These are phyloP conservation scores for Zaprionus gabonicus DNA, from an alignment of 1,140 invertebrate genomes.

Conservation along the genomic window DNA sequence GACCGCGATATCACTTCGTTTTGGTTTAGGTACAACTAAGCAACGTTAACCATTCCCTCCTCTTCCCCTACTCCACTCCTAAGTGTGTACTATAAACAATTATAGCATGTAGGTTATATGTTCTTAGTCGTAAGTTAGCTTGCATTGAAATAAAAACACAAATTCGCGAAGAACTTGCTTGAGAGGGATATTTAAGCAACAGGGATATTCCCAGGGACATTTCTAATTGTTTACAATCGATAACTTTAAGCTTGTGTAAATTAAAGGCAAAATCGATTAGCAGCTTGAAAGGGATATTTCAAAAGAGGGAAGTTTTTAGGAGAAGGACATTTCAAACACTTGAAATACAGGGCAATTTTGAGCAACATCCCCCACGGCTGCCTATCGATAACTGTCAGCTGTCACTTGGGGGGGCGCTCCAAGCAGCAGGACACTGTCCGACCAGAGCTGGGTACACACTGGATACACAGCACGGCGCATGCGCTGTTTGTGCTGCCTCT, in stretches of 20 bases:
- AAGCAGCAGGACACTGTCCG: constrained; percentile 15
- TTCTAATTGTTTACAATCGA: not conserved
- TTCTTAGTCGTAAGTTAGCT: constrained; percentile 41
- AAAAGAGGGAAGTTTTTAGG: not conserved
- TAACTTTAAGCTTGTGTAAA: not conserved
- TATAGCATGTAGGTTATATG: constrained; percentile 30
- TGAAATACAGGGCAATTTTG: not conserved
- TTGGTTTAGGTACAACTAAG: constrained; percentile 48
- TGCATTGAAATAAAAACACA: constrained; percentile 48
- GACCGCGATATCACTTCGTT: constrained; percentile 59
- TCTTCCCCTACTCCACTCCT: not conserved
- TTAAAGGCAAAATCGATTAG: not conserved
- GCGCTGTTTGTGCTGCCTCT: constrained; percentile 24
- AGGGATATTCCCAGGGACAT: not conserved
- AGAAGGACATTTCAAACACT: not conserved
- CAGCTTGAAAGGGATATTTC: not conserved
- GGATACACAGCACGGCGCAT: constrained; percentile 44
- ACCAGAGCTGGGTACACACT: not conserved
- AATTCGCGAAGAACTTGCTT: not conserved
- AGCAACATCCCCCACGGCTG: not conserved
- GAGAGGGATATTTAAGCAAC: not conserved
- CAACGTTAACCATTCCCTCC: constrained; percentile 3
- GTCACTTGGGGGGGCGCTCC: not conserved
- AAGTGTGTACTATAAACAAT: constrained; percentile 38
- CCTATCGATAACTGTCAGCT: constrained; percentile 3